Conservation (phyloP, 1,140 invertebrate species). For the Drosophila ohnishii region DNA sequence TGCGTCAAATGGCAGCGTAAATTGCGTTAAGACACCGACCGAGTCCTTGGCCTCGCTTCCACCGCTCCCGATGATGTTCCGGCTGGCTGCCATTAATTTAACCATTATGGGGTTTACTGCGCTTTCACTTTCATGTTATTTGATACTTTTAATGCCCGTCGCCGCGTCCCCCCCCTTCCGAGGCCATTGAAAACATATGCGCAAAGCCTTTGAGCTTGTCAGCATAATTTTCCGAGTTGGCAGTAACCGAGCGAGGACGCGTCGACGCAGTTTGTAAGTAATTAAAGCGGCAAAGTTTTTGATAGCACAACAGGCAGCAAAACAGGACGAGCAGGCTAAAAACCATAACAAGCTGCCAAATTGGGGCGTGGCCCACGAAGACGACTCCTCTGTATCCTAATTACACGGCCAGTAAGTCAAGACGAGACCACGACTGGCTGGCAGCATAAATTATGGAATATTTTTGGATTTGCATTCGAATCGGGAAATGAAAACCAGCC, state of each 20-base stretch:
- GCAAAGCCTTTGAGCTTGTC: slow-evolving; percentile 64
- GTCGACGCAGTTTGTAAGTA: slow-evolving; percentile 59
- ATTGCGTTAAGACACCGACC: slow-evolving; percentile 52
- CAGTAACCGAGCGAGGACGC: slow-evolving; percentile 29
- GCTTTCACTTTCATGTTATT: slow-evolving; percentile 77
- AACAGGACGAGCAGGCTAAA: slow-evolving; percentile 19
- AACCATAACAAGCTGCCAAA: slow-evolving; percentile 54
- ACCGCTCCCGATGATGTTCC: slow-evolving; percentile 12
- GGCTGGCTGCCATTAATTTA: slow-evolving; percentile 71
- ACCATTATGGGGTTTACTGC: slow-evolving; percentile 73
- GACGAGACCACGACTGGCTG: not conserved
- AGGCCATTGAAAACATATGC: slow-evolving; percentile 77
- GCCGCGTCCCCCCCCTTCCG: slow-evolving; percentile 3
- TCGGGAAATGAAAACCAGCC: slow-evolving; percentile 28
- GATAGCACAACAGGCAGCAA: slow-evolving; percentile 64
- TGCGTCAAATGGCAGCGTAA: slow-evolving; percentile 57
- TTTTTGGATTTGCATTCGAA: slow-evolving; percentile 41
- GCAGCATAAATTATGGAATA: slow-evolving; percentile 50
- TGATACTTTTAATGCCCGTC: slow-evolving; percentile 65
- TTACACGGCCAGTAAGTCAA: slow-evolving; percentile 34
- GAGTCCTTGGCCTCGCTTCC: slow-evolving; percentile 27
- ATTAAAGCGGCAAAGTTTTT: slow-evolving; percentile 74
- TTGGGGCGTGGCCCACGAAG: slow-evolving; percentile 40
- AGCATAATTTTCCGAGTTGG: slow-evolving; percentile 47
- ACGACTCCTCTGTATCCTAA: slow-evolving; percentile 23